Evolutionary conservation across 2,888 invertebrate species (phyloP).

Genomic region (Pollenia griseotomentosa): DNA sequence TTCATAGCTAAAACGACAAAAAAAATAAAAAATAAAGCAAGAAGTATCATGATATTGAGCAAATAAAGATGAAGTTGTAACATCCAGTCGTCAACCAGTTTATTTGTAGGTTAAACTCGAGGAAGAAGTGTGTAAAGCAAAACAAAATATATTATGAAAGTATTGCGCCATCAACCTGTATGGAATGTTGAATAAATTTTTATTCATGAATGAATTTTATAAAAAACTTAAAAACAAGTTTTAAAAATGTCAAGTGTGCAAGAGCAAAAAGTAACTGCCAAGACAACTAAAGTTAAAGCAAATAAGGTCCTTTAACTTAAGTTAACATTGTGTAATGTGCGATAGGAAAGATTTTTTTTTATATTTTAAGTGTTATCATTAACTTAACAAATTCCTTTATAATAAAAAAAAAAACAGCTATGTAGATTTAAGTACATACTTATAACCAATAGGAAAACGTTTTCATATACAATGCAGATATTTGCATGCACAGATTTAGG

Average conservation of each 20-base stretch:
- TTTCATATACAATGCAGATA: too few relatives aligned
- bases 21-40: conserved; percentile 23
- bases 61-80: conserved; percentile 21
- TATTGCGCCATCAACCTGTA: conserved; percentile 45
- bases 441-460: too few relatives aligned
- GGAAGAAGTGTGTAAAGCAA: conserved; percentile 31
- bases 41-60: conserved; percentile 14
- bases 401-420: too few relatives aligned
- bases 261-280: neutral
- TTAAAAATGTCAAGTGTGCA: neutral
- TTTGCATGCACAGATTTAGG: too few relatives aligned
- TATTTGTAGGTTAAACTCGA: conserved; percentile 28
- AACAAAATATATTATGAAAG: conserved; percentile 20
- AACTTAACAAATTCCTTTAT: too few relatives aligned
- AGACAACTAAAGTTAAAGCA: neutral
- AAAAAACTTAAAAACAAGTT: neutral
- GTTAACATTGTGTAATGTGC: too few relatives aligned
- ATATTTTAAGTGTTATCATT: too few relatives aligned
- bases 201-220: conserved; percentile 41
- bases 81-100: conserved; percentile 35
- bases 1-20: conserved; percentile 1
- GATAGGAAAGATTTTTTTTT: too few relatives aligned
- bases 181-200: conserved; percentile 43
- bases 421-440: too few relatives aligned
- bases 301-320: neutral